phyloP scores from a whole-genome alignment of 23 tunicate genomes.

The Ascidia mentula region DNA sequence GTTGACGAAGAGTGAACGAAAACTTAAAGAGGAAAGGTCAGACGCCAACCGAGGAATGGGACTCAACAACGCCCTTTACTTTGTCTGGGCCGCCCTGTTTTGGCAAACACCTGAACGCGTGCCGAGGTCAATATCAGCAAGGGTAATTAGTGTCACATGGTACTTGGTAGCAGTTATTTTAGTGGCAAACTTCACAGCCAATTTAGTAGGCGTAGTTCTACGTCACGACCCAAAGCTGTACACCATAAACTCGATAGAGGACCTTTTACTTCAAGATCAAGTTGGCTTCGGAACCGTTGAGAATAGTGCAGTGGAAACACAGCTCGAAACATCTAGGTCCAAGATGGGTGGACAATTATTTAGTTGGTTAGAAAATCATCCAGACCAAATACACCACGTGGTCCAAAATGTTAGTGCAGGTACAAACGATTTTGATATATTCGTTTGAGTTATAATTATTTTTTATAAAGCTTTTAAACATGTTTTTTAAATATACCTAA shows the following conservation, averaged over 20 bases:
- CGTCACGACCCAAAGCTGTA: slow-evolving; percentile 7
- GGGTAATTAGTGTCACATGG: slow-evolving; percentile 73
- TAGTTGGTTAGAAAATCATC: slow-evolving; percentile 16
- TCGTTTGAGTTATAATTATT: no score
- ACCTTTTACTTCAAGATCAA: slow-evolving; percentile 52
- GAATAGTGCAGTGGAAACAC: slow-evolving; percentile 67
- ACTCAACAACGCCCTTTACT: slow-evolving; percentile 77
- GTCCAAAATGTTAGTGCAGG: slow-evolving; percentile 44
- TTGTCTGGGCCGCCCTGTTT: slow-evolving; percentile 94
- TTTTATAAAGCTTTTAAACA: no score
- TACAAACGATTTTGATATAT: no score
- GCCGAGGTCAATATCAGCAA: slow-evolving; percentile 79
- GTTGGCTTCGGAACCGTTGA: slow-evolving; percentile 72
- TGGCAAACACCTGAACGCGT: slow-evolving; percentile 97
- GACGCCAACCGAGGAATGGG: slow-evolving; percentile 77
- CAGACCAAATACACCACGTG: slow-evolving; percentile 7
- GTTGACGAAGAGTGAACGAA: slow-evolving; percentile 11
- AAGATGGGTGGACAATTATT: slow-evolving; percentile 28
- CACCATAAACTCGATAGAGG: slow-evolving; percentile 30
- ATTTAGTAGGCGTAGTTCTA: slow-evolving; percentile 75
- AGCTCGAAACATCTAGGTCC: slow-evolving; percentile 36
- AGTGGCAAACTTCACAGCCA: slow-evolving; percentile 88
- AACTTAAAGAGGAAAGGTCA: slow-evolving; percentile 37
- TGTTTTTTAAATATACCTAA: no score
- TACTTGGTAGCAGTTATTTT: slow-evolving; percentile 83